Evolutionary conservation across 2,113 vertebrate species (phyloP), one percentile per base, ranked within the genome.

Genomic region (Nematolebias whitei): DNA sequence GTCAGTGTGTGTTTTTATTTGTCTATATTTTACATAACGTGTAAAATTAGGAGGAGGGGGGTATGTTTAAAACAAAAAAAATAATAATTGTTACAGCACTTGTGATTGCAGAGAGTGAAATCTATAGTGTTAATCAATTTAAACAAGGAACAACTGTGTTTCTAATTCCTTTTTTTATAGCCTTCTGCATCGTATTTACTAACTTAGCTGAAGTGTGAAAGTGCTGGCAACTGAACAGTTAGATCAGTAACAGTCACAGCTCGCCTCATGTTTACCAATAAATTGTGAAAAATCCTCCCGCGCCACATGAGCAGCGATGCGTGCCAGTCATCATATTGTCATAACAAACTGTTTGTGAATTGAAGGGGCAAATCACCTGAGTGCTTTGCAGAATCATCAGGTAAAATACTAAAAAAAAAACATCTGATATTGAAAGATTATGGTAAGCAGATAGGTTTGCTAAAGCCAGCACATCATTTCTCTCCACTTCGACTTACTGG

Each of bases 331-430:
- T 12, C 47, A 50, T 63, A 24, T 47, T 19, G 7, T 45, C 24
- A 19, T 24, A 49, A 63, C 50, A 44, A 53, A 53, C 50, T 18
- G 52, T 60, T 50, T 32, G 41, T 19, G 12, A 50, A 52, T 14
- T 48, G 43, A 70, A 55, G 60, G 61, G 57, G 62, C 54, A 66
- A 78, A 76, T 82, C 54, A 75, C 68, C 63, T 71, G 32, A 18
- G 26, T 20, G 44, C 53, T 47, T 39, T 54, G 48, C 54, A 59
- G 48, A 61, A 72, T 53, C 1, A 2, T 11, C 4, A 41, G 19
- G 67, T 55, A 48, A 41, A 67, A 51, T n/a, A n/a, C n/a, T n/a
- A n/a, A 44, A 8, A 35, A 35, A 35, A 35, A 35, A 35, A 35
- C 5, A 35, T 35, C 10, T 9, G 45, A 78, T 61, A 53, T 24